phyloP scores from a whole-genome alignment of 2,888 invertebrate genomes.

The Drosophila testacea region DNA sequence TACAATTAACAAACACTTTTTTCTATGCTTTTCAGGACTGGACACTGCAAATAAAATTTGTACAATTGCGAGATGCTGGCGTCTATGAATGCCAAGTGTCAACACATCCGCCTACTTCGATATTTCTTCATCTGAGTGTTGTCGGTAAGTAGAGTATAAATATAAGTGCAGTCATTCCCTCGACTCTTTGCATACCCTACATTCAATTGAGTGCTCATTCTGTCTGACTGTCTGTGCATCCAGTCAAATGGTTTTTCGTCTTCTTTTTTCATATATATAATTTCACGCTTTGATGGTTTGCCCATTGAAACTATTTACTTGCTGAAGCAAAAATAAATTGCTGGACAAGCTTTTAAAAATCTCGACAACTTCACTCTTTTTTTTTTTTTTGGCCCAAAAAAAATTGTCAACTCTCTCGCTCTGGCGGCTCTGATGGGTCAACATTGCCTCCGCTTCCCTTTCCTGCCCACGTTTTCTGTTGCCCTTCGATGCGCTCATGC shows the following conservation, averaged over 20 bases:
- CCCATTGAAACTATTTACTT: conserved; percentile 39
- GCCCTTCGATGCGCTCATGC: conserved; percentile 66
- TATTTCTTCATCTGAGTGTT: conserved; percentile 93
- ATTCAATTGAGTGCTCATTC: conserved; percentile 17
- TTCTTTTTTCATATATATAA: conserved; percentile 40
- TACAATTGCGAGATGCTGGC: conserved; percentile 94
- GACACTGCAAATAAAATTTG: conserved; percentile 95
- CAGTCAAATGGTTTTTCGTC: conserved; percentile 18
- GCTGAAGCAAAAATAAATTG: conserved; percentile 44
- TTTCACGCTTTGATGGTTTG: conserved; percentile 55
- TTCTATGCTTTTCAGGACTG: conserved; percentile 89
- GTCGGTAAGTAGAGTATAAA: conserved; percentile 89
- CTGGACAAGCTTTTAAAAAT: conserved; percentile 40
- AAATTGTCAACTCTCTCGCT: conserved; percentile 33
- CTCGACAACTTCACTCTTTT: conserved; percentile 36
- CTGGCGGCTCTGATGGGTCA: conserved; percentile 14
- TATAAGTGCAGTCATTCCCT: background rate
- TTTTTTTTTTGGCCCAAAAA: conserved; percentile 14
- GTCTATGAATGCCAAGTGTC: conserved; percentile 96
- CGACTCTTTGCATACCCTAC: conserved; percentile 2
- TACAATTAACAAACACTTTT: conserved; percentile 16
- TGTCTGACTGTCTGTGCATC: conserved; percentile 11
- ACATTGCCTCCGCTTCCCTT: background rate
- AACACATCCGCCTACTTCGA: conserved; percentile 95
- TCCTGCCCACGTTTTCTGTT: conserved; percentile 1